A percentile compares a stretch with the other conserved stretches of the same genome.
phyloP scores from a whole-genome alignment of 2,113 vertebrate genomes.

The Corythornis madagascariensis region DNA sequence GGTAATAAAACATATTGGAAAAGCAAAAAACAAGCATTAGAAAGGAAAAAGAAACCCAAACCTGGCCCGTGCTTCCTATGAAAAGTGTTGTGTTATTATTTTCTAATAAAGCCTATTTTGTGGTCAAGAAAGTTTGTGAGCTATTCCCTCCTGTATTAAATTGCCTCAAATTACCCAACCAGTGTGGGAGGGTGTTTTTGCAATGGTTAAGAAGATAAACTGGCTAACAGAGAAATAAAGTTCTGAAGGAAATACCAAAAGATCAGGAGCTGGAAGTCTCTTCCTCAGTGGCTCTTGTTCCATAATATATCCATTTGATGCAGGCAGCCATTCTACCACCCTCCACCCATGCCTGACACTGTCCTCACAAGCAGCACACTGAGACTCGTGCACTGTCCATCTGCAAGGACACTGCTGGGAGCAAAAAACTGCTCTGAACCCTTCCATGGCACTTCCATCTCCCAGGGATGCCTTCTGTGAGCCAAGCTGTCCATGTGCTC shows the following conservation, averaged over 20 bases:
- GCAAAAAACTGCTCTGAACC: background rate
- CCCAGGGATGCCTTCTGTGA: background rate
- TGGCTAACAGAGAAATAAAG: background rate
- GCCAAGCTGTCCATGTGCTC: rapidly evolving
- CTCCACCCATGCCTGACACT: background rate
- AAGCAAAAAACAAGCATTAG: background rate
- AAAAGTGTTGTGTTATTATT: background rate
- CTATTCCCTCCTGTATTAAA: background rate
- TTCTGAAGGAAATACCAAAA: background rate
- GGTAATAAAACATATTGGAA: background rate
- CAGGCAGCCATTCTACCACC: background rate
- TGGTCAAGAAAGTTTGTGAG: background rate
- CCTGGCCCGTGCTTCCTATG: background rate
- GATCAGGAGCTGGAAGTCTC: background rate
- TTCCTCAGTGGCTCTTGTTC: background rate
- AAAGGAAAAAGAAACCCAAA: background rate
- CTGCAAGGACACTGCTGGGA: background rate
- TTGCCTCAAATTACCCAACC: background rate
- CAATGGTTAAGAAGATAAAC: background rate
- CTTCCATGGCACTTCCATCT: background rate
- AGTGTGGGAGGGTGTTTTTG: background rate
- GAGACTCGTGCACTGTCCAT: background rate
- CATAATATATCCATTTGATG: background rate
- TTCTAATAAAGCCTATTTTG: background rate
- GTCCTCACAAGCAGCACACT: background rate